Base-by-base conservation (phyloP, 2,888 invertebrate species). In the Eupithecia subumbrata region DNA sequence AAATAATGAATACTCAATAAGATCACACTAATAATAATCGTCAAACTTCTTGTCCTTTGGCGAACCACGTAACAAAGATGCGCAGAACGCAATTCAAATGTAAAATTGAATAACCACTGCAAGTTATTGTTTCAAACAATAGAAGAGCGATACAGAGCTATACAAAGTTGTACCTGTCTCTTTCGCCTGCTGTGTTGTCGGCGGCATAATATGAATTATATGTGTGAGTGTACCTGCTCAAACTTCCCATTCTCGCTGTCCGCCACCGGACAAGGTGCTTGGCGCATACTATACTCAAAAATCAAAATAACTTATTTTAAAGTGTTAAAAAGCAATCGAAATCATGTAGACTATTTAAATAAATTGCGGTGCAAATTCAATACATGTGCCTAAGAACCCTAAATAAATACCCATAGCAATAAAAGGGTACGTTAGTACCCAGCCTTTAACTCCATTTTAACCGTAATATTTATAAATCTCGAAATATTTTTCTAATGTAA, bases 401-500 rank as follows among this genome's bases (percentile, higher is more conserved):
- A 16, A 69, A 34, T 43, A 67, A 73, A 73, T n/a, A 63, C 30
- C 71, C 67, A 74, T 74, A 74, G 75, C 71, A 78, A 75, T 75
- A 74, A 48, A 68, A 40, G 69, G 66, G 40, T 68, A 66, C 18
- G 30, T 22, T 48, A 69, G 66, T 63, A 69, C 66, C 34, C 22
- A 25, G 78, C 76, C 77, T 76, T 75, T 18, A 3, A 77, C 63
- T 75, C 48, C 76, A 76, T 76, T 75, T 75, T 74, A 78, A 76
- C 76, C 68, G 71, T 77, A 79, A 79, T 77, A 79, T 76, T 74
- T 79, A 73, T 72, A 79, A 76, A 79, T 74, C 74, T 75, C 77
- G 76, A 70, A 77, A 79, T 81, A 81, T 81, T 80, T 81, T 81
- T 81, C 72, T 81, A 80, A 74, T 75, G 74, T 78, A 76, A 79